Conservation (phyloP, 64 coral and sea anemone genomes). For the Stichodactyla mertensii region DNA sequence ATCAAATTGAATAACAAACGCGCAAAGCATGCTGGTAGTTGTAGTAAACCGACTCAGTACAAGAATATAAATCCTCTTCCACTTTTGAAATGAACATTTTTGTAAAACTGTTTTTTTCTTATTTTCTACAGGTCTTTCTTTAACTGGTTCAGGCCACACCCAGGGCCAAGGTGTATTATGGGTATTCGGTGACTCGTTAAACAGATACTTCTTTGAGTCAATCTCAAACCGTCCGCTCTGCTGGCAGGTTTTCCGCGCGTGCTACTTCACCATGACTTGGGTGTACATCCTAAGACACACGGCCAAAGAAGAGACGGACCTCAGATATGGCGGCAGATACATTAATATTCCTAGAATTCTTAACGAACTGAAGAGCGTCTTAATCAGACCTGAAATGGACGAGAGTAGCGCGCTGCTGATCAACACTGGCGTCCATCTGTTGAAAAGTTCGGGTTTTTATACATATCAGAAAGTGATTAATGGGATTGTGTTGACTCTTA, state of each 20-base stretch:
- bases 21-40: no score
- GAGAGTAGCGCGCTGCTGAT: slow-evolving; percentile 70
- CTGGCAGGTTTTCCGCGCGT: slow-evolving; percentile 66
- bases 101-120: no score
- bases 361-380: slow-evolving; percentile 47
- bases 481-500: slow-evolving; percentile 64
- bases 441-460: slow-evolving; percentile 87
- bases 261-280: slow-evolving; percentile 92
- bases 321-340: slow-evolving; percentile 62
- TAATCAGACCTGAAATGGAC: slow-evolving; percentile 68
- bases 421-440: slow-evolving; percentile 79
- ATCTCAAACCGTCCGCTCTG: slow-evolving; percentile 54
- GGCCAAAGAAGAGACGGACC: slow-evolving; percentile 70
- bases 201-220: slow-evolving; percentile 79
- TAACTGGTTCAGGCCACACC: slow-evolving; percentile 43
- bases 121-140: slow-evolving; percentile 6
- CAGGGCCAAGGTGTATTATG: slow-evolving; percentile 75
- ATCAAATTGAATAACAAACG: no score
- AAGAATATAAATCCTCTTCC: no score
- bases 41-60: no score
- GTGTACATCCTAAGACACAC: slow-evolving; percentile 70
- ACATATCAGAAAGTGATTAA: slow-evolving; percentile 85
- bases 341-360: slow-evolving; percentile 79
- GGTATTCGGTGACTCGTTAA: slow-evolving; percentile 80
- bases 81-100: no score